Base-by-base conservation (phyloP, 2,113 vertebrate genomes). In the Chlamydotis undulata region DNA sequence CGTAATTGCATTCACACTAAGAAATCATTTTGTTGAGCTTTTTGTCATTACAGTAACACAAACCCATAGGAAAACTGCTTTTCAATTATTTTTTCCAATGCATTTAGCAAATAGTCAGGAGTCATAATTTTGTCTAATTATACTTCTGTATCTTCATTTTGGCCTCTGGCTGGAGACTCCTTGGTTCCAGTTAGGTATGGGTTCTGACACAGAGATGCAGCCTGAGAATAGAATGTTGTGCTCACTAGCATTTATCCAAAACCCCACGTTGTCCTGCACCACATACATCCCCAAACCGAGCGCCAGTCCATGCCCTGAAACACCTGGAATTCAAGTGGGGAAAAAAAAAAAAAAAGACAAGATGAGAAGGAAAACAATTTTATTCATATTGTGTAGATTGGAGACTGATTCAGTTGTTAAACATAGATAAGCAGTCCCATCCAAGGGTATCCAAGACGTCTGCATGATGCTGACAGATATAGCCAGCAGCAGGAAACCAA, bases 221-320 rank as follows among this genome's bases (percentile, higher is more conserved):
- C 0, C 1, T 53, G 64, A 60, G 69, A 37, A 18, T 17, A 8
- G 1, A 4, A 19, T 1, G 6, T 25, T 9, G 7, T 9, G 17
- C 14, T 59, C 39, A 26, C 5, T 28, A 77, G 60, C 45, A 33
- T 41, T 78, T 26, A 65, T 52, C 43, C 41, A 9, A 25, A 75
- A 75, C 7, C 10, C 61, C 12, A 33, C 2, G 0, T 5, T 76
- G 45, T 35, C 16, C 37, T 49, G 33, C 13, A 67, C 11, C 26
- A 37, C 25, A n/a, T 16, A 35, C 8, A 35, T 37, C 39, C 7
- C 33, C 26, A n/a, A 73, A 53, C 1, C 1, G 2, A 61, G 68
- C 4, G 23, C 22, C 9, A 10, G 3, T 23, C 55, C 14, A 3
- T n/a, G 68, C n/a, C 71, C 67, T 63, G 52, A 84, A 92, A 84